Conservation (phyloP, 2,888 invertebrate species). For the Ormyrus rosae region DNA sequence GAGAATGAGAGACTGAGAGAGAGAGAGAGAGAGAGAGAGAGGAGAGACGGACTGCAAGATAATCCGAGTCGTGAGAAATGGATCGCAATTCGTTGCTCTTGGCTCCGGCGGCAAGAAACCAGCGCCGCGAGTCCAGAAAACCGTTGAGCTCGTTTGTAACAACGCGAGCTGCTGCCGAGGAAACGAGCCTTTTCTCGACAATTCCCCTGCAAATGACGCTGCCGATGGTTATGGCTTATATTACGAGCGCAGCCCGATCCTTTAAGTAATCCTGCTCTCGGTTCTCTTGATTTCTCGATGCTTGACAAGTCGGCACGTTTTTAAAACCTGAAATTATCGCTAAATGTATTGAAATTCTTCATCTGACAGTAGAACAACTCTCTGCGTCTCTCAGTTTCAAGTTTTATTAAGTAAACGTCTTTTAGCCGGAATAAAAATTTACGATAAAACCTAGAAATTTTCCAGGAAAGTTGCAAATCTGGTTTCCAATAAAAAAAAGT, state of each 20-base stretch:
- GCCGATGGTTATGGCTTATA: conserved; percentile 11
- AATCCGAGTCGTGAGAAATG: conserved; percentile 57
- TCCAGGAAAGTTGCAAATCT: too few species aligned
- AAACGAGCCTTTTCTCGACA: conserved; percentile 35
- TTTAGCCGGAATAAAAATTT: too few species aligned
- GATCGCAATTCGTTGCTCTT: conserved; percentile 53
- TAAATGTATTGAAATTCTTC: too few species aligned
- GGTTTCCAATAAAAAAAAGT: too few species aligned
- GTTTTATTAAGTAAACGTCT: too few species aligned
- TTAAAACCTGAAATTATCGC: too few species aligned
- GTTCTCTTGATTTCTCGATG: too few species aligned
- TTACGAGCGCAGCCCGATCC: neutral
- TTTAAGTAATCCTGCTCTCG: too few species aligned
- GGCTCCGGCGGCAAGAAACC: neutral
- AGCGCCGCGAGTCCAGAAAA: conserved; percentile 18
- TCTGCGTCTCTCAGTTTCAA: too few species aligned
- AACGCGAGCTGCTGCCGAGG: neutral
- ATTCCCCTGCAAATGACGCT: neutral
- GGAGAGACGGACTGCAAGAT: conserved; percentile 57
- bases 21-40: conserved; percentile 34
- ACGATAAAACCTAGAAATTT: too few species aligned
- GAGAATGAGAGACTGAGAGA: conserved; percentile 48
- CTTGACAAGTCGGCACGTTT: too few species aligned
- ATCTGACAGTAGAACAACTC: too few species aligned
- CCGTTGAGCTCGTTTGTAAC: conserved; percentile 29